Conservation (phyloP, 30 jellyfish, hydroid and myxozoan genomes). For the Catostylus mosaicus region DNA sequence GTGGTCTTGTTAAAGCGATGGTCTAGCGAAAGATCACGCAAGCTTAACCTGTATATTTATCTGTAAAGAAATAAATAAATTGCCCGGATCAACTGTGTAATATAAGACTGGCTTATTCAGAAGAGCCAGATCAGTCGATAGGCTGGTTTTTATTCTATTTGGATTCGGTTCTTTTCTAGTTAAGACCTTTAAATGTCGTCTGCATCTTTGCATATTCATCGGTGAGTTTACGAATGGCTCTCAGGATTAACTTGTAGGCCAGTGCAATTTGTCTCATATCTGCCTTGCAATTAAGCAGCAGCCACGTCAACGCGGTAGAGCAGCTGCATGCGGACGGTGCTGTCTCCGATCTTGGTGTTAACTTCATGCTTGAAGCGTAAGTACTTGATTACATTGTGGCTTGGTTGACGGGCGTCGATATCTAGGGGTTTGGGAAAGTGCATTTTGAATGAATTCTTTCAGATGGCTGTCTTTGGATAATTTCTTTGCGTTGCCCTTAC, state of each 20-base stretch:
- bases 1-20: not conserved
- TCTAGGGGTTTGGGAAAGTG: too few relatives aligned
- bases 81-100: not conserved
- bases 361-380: too few relatives aligned
- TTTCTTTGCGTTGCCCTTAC: too few relatives aligned
- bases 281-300: too few relatives aligned
- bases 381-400: too few relatives aligned
- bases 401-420: too few relatives aligned
- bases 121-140: conserved; percentile 4
- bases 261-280: not conserved
- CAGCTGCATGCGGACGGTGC: too few relatives aligned
- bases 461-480: too few relatives aligned
- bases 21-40: not conserved
- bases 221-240: not conserved
- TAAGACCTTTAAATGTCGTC: not conserved
- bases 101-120: not conserved
- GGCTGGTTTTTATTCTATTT: not conserved
- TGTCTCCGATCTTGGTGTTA: too few relatives aligned
- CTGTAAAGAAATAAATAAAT: not conserved
- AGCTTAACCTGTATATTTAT: not conserved
- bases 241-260: not conserved
- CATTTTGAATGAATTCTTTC: too few relatives aligned
- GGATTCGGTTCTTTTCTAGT: not conserved
- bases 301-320: too few relatives aligned
- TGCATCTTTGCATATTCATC: not conserved